Percentiles rank a stretch among this genome's conserved stretches.
phyloP scores from a whole-genome alignment of 2,113 vertebrate genomes.

The Falco punctatus region DNA sequence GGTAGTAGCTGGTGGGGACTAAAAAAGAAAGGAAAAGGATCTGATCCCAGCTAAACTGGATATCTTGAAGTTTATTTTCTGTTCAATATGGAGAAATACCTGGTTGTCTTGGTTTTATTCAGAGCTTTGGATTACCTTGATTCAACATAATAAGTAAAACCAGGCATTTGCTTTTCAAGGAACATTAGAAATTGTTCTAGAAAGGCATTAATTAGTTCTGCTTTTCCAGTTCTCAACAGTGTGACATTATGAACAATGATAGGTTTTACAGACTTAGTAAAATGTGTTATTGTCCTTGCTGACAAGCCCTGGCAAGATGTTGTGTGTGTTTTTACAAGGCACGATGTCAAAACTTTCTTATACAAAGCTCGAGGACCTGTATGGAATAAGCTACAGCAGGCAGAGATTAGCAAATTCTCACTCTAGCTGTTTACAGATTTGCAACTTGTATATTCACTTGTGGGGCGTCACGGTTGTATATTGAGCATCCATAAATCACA shows the following conservation, averaged over 20 bases:
- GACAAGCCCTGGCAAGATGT: not conserved
- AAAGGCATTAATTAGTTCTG: constrained; percentile 58
- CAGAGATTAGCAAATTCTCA: not conserved
- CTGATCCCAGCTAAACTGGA: not conserved
- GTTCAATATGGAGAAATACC: not conserved
- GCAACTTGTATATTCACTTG: constrained; percentile 12
- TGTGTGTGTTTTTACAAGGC: not conserved
- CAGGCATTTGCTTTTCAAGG: not conserved
- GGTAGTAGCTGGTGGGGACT: not conserved
- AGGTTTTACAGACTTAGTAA: constrained; percentile 40
- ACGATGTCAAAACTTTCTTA: not conserved
- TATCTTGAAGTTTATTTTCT: not conserved
- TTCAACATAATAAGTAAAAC: not conserved
- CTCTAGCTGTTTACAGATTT: not conserved
- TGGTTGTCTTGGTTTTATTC: not conserved
- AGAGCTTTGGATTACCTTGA: not conserved
- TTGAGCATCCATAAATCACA: constrained; percentile 28
- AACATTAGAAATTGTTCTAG: not conserved
- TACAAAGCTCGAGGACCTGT: not conserved
- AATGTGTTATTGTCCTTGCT: constrained; percentile 40
- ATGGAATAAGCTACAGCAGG: not conserved
- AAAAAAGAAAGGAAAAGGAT: not conserved
- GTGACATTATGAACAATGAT: constrained; percentile 37
- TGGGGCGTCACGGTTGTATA: not conserved
- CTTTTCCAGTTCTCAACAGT: constrained; percentile 46